phyloP scores from a whole-genome alignment of 2,797 vertebrate species.

The Epinephelus malabaricus region DNA sequence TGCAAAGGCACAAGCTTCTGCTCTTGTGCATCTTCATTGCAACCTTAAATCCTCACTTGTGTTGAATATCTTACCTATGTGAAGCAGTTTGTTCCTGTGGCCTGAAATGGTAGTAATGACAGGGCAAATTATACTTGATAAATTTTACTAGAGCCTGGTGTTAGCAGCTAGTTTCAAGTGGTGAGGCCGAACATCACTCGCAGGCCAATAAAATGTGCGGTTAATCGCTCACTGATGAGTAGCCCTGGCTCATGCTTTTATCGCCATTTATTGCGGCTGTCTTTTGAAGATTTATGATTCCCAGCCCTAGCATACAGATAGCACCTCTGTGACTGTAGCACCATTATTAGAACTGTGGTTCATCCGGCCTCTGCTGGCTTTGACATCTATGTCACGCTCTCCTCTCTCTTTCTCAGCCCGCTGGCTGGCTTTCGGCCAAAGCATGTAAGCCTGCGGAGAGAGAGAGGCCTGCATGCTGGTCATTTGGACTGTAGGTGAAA shows the following conservation, averaged over 20 bases:
- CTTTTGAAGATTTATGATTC: slow-evolving; percentile 51
- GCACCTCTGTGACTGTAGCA: slow-evolving; percentile 51
- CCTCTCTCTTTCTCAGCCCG: slow-evolving; percentile 11
- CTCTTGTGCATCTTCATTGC: background rate
- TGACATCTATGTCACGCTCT: slow-evolving; percentile 49
- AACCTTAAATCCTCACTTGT: background rate
- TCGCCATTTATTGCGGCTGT: slow-evolving; percentile 46
- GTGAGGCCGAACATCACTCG: slow-evolving; percentile 33
- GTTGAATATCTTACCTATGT: background rate
- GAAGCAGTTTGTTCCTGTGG: slow-evolving; percentile 12
- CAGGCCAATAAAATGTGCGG: slow-evolving; percentile 55
- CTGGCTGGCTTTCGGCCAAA: slow-evolving; percentile 48
- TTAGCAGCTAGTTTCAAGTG: slow-evolving; percentile 19
- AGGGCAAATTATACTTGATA: slow-evolving; percentile 16
- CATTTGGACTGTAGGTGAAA: slow-evolving; percentile 60
- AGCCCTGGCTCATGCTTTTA: slow-evolving; percentile 28
- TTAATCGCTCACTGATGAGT: slow-evolving; percentile 63
- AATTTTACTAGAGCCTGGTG: slow-evolving; percentile 21
- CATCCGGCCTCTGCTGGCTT: slow-evolving; percentile 35
- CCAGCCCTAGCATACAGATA: slow-evolving; percentile 32
- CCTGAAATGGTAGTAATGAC: slow-evolving; percentile 24
- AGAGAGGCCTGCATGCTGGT: slow-evolving; percentile 25
- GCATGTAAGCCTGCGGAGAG: slow-evolving; percentile 35
- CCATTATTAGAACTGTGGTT: slow-evolving; percentile 58
- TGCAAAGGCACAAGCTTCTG: background rate